Evolutionary conservation across 2,888 invertebrate genomes (phyloP).

Genomic region (Dinocampus coccinellae): DNA sequence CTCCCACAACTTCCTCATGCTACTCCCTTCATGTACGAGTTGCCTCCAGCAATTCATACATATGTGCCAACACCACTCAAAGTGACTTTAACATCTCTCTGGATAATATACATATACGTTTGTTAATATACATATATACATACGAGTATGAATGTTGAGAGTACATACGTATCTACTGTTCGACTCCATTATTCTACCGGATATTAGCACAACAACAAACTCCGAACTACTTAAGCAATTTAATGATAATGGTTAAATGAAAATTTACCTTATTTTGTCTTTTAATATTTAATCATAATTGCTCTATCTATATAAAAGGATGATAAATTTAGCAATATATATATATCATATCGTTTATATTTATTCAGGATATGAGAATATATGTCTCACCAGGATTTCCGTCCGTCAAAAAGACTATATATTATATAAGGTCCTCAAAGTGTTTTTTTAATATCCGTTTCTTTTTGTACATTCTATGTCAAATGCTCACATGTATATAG

Average conservation of each 20-base stretch:
- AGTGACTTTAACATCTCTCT: slow-evolving; percentile 6
- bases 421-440: neutral
- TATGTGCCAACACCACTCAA: slow-evolving; percentile 7
- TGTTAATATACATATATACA: neutral
- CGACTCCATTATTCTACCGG: slow-evolving; percentile 2
- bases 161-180: neutral
- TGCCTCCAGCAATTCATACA: slow-evolving; percentile 5
- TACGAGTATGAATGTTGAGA: neutral
- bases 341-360: neutral
- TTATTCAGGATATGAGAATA: neutral
- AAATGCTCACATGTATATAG: neutral
- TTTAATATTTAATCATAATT: neutral
- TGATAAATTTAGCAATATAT: neutral
- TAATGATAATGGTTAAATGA: neutral
- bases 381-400: neutral
- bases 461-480: neutral
- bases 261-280: neutral
- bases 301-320: neutral
- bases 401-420: neutral
- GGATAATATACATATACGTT: neutral
- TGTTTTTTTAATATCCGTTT: slow-evolving; percentile 14
- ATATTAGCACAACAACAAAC: slow-evolving; percentile 7
- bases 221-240: slow-evolving; percentile 2
- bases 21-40: neutral
- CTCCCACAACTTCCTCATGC: neutral